phyloP scores from a whole-genome alignment of 2,113 vertebrate species.

The Leptocoma aspasia region DNA sequence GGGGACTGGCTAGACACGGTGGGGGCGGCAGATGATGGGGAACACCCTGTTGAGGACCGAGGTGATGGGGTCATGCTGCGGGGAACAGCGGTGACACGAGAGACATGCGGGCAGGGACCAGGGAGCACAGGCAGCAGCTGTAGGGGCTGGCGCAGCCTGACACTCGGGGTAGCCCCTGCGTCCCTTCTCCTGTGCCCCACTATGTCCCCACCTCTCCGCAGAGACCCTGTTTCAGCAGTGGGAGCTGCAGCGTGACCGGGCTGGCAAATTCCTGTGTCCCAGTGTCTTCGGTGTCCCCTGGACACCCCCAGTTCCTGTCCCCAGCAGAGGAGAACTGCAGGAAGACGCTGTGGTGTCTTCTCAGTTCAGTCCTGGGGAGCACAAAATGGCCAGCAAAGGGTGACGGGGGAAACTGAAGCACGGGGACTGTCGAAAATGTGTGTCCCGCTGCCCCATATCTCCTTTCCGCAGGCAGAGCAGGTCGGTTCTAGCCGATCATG shows the following conservation, averaged over 20 bases:
- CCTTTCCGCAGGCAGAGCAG: neutral
- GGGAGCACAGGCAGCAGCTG: neutral
- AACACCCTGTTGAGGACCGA: neutral
- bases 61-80: neutral
- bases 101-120: neutral
- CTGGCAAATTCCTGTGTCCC: neutral
- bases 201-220: fast-evolving
- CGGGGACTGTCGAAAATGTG: fast-evolving
- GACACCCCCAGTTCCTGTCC: fast-evolving
- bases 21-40: neutral
- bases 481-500: neutral
- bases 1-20: neutral
- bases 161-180: neutral
- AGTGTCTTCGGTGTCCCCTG: neutral
- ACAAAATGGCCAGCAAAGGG: neutral
- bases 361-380: neutral
- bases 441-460: neutral
- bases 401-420: neutral
- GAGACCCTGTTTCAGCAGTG: neutral
- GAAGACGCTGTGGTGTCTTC: neutral
- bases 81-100: neutral
- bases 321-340: neutral
- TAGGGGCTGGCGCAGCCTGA: neutral
- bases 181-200: neutral
- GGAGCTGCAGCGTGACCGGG: fast-evolving